Percentiles rank a stretch among this genome's conserved stretches.
These are phyloP conservation scores for Macrostomum lignano DNA, from an alignment of 1,140 invertebrate species.

Conservation along the genomic window DNA sequence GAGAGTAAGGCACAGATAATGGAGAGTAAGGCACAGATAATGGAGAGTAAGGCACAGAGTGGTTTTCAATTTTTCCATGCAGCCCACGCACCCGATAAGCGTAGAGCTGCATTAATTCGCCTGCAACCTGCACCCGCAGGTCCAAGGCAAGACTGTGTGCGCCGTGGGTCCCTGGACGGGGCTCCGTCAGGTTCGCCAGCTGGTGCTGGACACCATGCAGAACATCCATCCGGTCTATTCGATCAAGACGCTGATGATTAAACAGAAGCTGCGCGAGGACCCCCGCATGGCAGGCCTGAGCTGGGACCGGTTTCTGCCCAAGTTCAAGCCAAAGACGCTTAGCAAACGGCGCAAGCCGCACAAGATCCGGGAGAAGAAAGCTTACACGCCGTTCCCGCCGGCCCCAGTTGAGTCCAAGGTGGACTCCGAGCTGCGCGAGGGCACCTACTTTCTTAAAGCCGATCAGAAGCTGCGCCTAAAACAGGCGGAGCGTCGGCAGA, in stretches of 20 bases:
- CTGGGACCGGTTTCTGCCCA: constrained; percentile 86
- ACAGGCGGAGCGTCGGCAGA: constrained; percentile 8
- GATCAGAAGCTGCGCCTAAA: constrained; percentile 34
- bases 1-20: too few species aligned
- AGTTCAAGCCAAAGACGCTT: constrained; percentile 62
- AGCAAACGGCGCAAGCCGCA: constrained; percentile 49
- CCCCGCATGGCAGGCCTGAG: constrained; percentile 63
- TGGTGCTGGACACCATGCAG: constrained; percentile 87
- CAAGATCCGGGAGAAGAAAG: constrained; percentile 19
- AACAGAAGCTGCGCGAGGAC: constrained; percentile 64
- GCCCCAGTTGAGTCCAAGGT: constrained; percentile 63
- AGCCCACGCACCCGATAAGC: too few species aligned
- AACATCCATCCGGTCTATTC: constrained; percentile 99
- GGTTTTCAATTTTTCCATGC: too few species aligned
- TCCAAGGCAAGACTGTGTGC: constrained; percentile 90
- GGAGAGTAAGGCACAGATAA: too few species aligned
- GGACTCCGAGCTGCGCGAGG: constrained; percentile 66
- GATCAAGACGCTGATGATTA: constrained; percentile 59
- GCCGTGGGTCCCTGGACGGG: constrained; percentile 78
- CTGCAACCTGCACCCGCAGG: too few species aligned
- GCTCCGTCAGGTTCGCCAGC: constrained; percentile 51
- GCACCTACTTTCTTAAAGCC: constrained; percentile 77
- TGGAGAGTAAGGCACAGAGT: too few species aligned
- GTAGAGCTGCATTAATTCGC: too few species aligned
- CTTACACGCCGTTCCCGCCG: constrained; percentile 86